A percentile compares a stretch with the other conserved stretches of the same genome.
Conservation (phyloP, 2,797 vertebrate genomes). For the Sciurus carolinensis region DNA sequence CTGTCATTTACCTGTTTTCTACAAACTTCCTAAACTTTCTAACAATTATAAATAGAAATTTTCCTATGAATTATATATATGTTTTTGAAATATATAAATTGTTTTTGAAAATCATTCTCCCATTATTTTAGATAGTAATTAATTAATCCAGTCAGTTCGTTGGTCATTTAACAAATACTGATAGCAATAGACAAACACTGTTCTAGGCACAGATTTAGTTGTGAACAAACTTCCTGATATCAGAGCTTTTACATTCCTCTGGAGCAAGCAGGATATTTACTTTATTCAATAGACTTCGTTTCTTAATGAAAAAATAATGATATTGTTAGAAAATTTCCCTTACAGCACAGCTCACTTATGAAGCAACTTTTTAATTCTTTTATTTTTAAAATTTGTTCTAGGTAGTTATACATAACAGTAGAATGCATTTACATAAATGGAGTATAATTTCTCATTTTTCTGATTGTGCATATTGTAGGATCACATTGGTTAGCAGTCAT, state of each 20-base stretch:
- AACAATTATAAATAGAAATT: neutral
- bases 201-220: neutral
- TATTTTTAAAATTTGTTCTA: no score
- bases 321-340: neutral
- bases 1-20: neutral
- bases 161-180: neutral
- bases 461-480: no score
- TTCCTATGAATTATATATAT: neutral
- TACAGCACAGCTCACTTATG: neutral
- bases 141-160: neutral
- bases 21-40: neutral
- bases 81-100: neutral
- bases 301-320: neutral
- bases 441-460: no score
- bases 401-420: no score
- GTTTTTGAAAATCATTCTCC: neutral
- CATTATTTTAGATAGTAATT: neutral
- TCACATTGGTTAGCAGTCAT: no score
- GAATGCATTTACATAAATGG: no score
- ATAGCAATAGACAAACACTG: neutral
- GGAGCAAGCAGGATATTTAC: neutral
- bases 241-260: neutral
- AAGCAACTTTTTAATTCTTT: neutral
- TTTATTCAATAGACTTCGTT: conserved; percentile 10
- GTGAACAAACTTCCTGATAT: neutral